These are phyloP conservation scores for Epinephelus malabaricus DNA, from an alignment of 2,797 vertebrate genomes.

Conservation along the genomic window DNA sequence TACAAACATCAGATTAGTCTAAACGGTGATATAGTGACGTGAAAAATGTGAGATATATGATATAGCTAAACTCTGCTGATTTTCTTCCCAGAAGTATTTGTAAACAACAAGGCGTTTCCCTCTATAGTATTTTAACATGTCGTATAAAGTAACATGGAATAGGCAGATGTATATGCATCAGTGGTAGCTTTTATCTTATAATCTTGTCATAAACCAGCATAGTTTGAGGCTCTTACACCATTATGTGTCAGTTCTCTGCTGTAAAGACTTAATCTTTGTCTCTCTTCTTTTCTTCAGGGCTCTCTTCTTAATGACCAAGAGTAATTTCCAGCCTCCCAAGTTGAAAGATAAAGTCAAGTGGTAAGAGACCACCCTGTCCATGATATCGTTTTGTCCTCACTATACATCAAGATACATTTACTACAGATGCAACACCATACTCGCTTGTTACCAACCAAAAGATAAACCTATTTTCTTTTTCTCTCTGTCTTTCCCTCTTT, in stretches of 20 bases:
- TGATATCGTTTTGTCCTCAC: background rate
- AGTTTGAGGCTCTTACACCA: background rate
- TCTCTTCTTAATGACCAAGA: slow-evolving; percentile 99
- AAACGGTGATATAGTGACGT: too few relatives aligned
- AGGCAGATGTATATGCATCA: background rate
- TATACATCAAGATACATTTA: background rate
- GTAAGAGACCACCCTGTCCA: slow-evolving; percentile 74
- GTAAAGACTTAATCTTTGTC: background rate
- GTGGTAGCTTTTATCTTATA: background rate
- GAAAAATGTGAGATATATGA: too few relatives aligned
- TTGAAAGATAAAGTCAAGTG: slow-evolving; percentile 98
- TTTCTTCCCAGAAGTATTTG: too few relatives aligned
- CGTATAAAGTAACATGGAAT: background rate
- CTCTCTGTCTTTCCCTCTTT: background rate
- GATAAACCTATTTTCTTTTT: background rate
- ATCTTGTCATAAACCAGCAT: background rate
- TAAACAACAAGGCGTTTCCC: too few relatives aligned
- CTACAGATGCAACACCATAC: too few relatives aligned
- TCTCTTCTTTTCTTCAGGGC: slow-evolving; percentile 85
- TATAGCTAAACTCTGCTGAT: too few relatives aligned
- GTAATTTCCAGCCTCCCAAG: slow-evolving; percentile 98
- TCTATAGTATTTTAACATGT: background rate
- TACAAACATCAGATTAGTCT: too few relatives aligned
- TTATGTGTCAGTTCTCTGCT: background rate
- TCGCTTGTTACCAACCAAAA: background rate